Percentiles rank a stretch among this genome's conserved stretches.
These are phyloP conservation scores for Sminthurinus aureus DNA, from an alignment of 2,888 invertebrate genomes.

Conservation along the genomic window DNA sequence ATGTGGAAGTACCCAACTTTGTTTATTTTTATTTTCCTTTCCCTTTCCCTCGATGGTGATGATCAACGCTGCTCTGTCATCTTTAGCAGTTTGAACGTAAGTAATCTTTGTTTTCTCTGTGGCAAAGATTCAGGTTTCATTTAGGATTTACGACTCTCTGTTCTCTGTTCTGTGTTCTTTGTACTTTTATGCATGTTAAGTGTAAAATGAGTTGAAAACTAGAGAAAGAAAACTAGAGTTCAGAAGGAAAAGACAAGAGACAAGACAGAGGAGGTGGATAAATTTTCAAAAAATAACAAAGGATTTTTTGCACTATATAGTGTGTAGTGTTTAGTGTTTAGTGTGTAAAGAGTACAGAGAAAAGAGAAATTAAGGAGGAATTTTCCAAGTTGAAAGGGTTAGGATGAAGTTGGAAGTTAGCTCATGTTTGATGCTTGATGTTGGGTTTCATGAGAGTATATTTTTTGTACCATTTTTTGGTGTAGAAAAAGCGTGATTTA, in stretches of 20 bases:
- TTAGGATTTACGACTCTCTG: not conserved
- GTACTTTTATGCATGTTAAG: not conserved
- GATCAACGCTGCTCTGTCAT: no score
- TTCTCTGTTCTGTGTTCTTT: no score
- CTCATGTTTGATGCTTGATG: not conserved
- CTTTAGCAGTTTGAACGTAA: no score
- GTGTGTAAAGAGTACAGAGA: not conserved
- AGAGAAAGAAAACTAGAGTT: not conserved
- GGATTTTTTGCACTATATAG: conserved; percentile 34
- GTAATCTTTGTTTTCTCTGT: not conserved
- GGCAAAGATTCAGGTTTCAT: not conserved
- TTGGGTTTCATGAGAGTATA: not conserved
- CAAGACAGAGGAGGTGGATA: not conserved
- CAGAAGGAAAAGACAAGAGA: no score
- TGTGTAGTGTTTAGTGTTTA: not conserved
- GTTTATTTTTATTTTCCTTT: no score
- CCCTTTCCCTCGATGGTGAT: no score
- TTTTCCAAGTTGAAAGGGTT: not conserved
- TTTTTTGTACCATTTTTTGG: not conserved
- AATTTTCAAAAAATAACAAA: not conserved
- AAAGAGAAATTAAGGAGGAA: no score
- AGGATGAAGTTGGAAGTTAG: not conserved
- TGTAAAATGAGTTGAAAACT: not conserved
- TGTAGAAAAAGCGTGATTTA: conserved; percentile 33
- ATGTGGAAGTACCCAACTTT: no score